phyloP scores from a whole-genome alignment of 2,888 invertebrate genomes.

The Eulithis prunata region DNA sequence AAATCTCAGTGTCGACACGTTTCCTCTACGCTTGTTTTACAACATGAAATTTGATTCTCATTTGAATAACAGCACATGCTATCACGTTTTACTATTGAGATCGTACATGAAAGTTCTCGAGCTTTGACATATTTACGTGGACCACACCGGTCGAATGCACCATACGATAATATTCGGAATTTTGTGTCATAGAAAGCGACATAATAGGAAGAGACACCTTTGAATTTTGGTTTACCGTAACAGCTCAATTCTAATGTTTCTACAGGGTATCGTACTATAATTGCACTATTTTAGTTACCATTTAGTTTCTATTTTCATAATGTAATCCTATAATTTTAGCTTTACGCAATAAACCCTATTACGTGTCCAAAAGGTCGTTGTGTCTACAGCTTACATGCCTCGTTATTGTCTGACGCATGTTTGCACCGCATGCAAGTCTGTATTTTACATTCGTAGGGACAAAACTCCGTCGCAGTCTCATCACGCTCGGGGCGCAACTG shows the following conservation, averaged over 20 bases:
- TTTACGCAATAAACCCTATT: constrained; percentile 12
- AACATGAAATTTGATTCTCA: constrained; percentile 71
- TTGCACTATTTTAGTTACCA: background rate
- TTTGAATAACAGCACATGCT: constrained; percentile 67
- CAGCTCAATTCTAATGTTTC: constrained; percentile 6
- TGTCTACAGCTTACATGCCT: constrained; percentile 49
- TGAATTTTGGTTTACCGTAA: constrained; percentile 14
- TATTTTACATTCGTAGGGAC: constrained; percentile 68
- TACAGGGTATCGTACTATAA: background rate
- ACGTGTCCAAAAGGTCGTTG: constrained; percentile 24
- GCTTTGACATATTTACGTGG: constrained; percentile 56
- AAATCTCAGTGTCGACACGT: constrained; percentile 64
- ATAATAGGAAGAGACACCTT: constrained; percentile 29
- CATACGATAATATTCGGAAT: constrained; percentile 40
- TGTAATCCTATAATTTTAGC: background rate
- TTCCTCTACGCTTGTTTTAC: constrained; percentile 57
- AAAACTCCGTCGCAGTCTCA: constrained; percentile 52
- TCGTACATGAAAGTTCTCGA: constrained; percentile 53
- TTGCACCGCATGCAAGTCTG: constrained; percentile 57
- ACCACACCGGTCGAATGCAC: constrained; percentile 61
- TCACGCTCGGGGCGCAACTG: constrained; percentile 58
- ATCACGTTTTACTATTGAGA: constrained; percentile 65
- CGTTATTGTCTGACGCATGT: constrained; percentile 51
- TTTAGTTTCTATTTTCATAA: no score
- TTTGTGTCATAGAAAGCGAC: constrained; percentile 31